Percentiles rank a stretch among this genome's conserved stretches.
Evolutionary conservation across 2,113 vertebrate species (phyloP).

Genomic region (Periophthalmodon schlosseri): DNA sequence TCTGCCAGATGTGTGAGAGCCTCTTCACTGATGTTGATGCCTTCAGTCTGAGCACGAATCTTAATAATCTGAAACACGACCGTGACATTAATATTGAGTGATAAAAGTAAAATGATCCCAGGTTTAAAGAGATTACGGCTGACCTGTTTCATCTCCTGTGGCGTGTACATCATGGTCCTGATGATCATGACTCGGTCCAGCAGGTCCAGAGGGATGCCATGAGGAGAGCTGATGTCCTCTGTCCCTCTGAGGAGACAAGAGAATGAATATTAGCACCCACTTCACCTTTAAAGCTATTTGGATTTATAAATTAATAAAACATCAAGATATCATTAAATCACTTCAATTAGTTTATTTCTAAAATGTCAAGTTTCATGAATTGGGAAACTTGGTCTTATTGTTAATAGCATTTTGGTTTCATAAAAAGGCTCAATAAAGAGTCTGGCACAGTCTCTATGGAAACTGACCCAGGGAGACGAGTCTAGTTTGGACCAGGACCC

Average conservation of each 20-base stretch:
- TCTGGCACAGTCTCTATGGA: too few relatives aligned
- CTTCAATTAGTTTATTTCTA: too few relatives aligned
- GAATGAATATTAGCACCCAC: too few relatives aligned
- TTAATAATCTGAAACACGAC: constrained; percentile 88
- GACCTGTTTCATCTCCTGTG: constrained; percentile 98
- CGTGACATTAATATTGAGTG: neutral
- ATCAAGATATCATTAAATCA: too few relatives aligned
- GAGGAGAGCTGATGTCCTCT: constrained; percentile 92
- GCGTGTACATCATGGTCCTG: constrained; percentile 94
- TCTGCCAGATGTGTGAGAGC: constrained; percentile 91
- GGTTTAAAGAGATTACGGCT: constrained; percentile 2
- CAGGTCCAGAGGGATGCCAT: constrained; percentile 93
- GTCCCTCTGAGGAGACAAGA: constrained; percentile 82
- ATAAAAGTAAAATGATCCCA: neutral
- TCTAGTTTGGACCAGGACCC: too few relatives aligned
- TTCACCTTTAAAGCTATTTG: too few relatives aligned
- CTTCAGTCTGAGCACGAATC: constrained; percentile 94
- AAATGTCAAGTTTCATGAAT: too few relatives aligned
- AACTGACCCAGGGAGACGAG: too few relatives aligned
- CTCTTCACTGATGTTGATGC: constrained; percentile 92
- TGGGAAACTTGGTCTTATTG: too few relatives aligned
- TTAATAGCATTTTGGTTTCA: too few relatives aligned
- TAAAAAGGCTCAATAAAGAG: too few relatives aligned
- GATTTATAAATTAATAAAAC: too few relatives aligned
- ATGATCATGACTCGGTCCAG: constrained; percentile 97